A percentile compares a stretch with the other conserved stretches of the same genome.
Evolutionary conservation across 2,797 vertebrate species (phyloP).

Genomic region (Aselliscus stoliczkanus): DNA sequence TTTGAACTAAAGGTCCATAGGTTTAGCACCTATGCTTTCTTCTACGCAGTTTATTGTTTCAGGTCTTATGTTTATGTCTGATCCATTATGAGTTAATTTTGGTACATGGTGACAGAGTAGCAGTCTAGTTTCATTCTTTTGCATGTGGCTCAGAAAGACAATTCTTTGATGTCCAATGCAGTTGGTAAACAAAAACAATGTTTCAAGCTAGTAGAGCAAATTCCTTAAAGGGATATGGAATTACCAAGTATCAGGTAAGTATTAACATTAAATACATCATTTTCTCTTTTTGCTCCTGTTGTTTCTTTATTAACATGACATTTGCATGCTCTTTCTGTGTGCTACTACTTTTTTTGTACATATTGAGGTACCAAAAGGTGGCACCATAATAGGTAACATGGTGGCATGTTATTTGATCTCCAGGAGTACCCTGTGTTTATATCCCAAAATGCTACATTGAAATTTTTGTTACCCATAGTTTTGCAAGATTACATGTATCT

Average conservation of each 20-base stretch:
- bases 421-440: not conserved
- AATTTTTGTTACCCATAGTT: not conserved
- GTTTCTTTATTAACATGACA: not conserved
- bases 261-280: not conserved
- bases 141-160: not conserved
- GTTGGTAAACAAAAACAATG: not conserved
- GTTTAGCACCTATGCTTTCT: no score
- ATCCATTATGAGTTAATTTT: no score
- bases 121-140: not conserved
- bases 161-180: not conserved
- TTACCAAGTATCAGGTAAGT: not conserved
- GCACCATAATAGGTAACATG: not conserved
- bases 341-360: not conserved
- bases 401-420: not conserved
- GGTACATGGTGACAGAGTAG: no score
- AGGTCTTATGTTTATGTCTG: no score
- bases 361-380: not conserved
- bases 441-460: not conserved
- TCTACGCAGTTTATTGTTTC: no score
- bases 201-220: not conserved
- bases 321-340: not conserved
- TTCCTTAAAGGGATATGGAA: not conserved
- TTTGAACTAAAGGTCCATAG: no score
- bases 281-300: not conserved
- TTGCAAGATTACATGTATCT: not conserved